Evolutionary conservation across 1,140 invertebrate genomes (phyloP), one percentile per base, ranked within the genome.

Genomic region (Sinonovacula constricta): DNA sequence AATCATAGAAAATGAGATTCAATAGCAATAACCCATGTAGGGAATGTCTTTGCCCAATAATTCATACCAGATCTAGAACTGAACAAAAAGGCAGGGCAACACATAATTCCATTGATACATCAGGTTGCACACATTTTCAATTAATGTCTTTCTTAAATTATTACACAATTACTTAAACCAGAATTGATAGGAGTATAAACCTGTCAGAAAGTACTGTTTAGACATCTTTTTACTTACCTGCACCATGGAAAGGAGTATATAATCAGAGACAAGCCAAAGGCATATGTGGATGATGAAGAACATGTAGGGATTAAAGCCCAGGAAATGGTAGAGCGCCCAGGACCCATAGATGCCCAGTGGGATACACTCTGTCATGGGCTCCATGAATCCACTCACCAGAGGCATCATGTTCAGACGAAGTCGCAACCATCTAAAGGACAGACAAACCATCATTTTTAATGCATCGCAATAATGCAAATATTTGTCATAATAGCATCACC

Each of bases 381-480:
- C 98, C 12, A 99, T 91, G 24, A 99, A 81, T 67, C 82, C 83
- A 56, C 97, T 96, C 2, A 95, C 97, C 14, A 94, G 93, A 0
- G 98, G 97, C 74, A 99, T 92, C 97, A 99, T 99, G 3, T 97
- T 97, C 69, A 98, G 95, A 18, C 98, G 92, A n/a, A 99, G 92
- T 88, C 99, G 97, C 10, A 97, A 95, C 98, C 98, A 99, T 78
- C 98, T 94, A n/a, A n/a, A n/a, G n/a, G n/a, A n/a, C n/a, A n/a
- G n/a, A n/a, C n/a, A 26, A 22, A 22, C 54, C n/a, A 56, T 18
- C 22, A 56, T 56, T 22, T 5, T 22, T 56, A 56, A 59, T 22
- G 4, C 39, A 49, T 49, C 7, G 7, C 18, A 5, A 26, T 33
- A 65, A 24, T n/a, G 22, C 12, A 15, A n/a, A n/a, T 22, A 39